Base-by-base conservation (phyloP, 37 sponge, comb jelly and placozoan genomes). In the Bolinopsis microptera region DNA sequence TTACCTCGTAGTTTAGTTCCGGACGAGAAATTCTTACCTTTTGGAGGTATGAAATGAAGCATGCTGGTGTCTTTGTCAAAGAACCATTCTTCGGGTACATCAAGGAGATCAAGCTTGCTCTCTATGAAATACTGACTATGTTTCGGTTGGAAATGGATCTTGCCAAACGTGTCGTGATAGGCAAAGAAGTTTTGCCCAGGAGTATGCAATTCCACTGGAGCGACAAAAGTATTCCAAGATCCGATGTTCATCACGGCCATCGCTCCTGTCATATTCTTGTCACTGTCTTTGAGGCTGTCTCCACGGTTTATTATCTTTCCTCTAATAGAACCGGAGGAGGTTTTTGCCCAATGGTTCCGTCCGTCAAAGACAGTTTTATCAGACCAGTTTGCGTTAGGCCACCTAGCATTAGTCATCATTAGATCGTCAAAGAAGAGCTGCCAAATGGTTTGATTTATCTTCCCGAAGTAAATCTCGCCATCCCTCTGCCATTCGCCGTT, bases 81-180 rank as follows among this genome's bases (percentile, higher is more conserved):
- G 76, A 93, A 94, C 96, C 96, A 96, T 41, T 96, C 96, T 16
- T 83, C 69, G 24, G 95, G 95, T 0, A 94, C 83, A 36, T 96
- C 96, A 68, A 96, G 77, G 31, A 93, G 92, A 32, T 96, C 95
- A 27, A 96, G 39, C 38, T 94, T 90, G 77, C 94, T 93, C 92
- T 96, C 96, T 27, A 96, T 31, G 48, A 88, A 88, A 69, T 94
- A 94, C 32, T 93, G 76, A 24, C 35, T 31, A 35, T 26, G 38
- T 22, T 0, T 0, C 1, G 93, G 76, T 39, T 38, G 39, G 36
- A 94, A 90, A 90, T 35, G 0, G 13, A 76, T 24, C 18, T 30
- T 48, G 16, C 35, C 35, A 32, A 70, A 69, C 1, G 38, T 82
- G 28, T 38, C 28, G 32, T 76, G 93, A 61, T 93, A 94, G 68